Conservation (phyloP, 2,888 invertebrate species). For the Allolobophora icterica region DNA sequence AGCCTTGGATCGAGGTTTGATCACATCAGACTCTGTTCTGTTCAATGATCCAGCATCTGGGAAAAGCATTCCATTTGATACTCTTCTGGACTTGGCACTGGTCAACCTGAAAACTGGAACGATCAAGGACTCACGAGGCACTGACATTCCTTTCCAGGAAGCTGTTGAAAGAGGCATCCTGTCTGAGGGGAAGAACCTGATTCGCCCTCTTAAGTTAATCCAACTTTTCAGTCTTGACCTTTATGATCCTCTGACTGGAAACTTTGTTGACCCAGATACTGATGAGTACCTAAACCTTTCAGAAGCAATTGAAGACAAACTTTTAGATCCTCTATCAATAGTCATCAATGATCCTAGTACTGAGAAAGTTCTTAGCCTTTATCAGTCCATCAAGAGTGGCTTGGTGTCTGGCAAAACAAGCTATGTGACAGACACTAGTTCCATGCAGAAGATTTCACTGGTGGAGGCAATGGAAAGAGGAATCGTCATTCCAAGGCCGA, state of each 20-base stretch:
- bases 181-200: slow-evolving; percentile 31
- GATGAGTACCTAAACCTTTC: slow-evolving; percentile 77
- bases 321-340: slow-evolving; percentile 47
- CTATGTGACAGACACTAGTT: slow-evolving; percentile 55
- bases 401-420: slow-evolving; percentile 79
- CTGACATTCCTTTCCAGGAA: slow-evolving; percentile 44
- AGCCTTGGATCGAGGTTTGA: slow-evolving; percentile 69
- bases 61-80: slow-evolving; percentile 74
- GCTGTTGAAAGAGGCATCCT: slow-evolving; percentile 46
- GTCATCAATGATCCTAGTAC: slow-evolving; percentile 50
- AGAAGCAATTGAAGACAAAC: slow-evolving; percentile 47
- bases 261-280: slow-evolving; percentile 80
- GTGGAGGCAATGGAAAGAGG: slow-evolving; percentile 76
- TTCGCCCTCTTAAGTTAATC: slow-evolving; percentile 45
- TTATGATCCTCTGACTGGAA: slow-evolving; percentile 74
- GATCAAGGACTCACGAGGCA: slow-evolving; percentile 73
- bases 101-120: slow-evolving; percentile 74
- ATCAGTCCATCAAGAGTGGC: slow-evolving; percentile 68
- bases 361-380: slow-evolving; percentile 48
- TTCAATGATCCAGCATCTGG: slow-evolving; percentile 47
- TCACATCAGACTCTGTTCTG: slow-evolving; percentile 43
- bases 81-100: slow-evolving; percentile 80
- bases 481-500: slow-evolving; percentile 50
- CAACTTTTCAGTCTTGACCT: slow-evolving; percentile 77
- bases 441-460: slow-evolving; percentile 76